phyloP scores from a whole-genome alignment of 2,797 vertebrate species.

The Anas georgica region DNA sequence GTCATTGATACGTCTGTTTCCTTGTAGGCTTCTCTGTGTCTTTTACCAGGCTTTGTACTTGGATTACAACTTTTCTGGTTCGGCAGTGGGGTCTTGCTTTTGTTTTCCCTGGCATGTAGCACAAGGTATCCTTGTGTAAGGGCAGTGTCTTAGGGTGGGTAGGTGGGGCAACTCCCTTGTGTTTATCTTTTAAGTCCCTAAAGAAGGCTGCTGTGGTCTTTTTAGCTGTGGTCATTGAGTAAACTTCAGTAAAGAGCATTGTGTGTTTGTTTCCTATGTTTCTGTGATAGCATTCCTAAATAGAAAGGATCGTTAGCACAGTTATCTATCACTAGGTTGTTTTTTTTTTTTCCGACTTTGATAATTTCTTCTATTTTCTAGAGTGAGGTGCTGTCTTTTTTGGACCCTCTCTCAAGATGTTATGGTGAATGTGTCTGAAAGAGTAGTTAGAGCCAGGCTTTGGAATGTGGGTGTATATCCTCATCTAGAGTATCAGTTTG shows the following conservation, averaged over 20 bases:
- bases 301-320: background rate
- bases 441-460: background rate
- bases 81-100: background rate
- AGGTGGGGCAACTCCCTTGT: background rate
- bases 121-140: background rate
- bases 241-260: background rate
- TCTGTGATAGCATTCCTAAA: background rate
- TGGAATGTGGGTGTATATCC: background rate
- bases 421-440: background rate
- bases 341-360: background rate
- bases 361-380: background rate
- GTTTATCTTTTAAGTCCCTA: background rate
- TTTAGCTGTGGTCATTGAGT: background rate
- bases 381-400: background rate
- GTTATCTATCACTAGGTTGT: background rate
- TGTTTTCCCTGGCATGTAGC: rapidly evolving
- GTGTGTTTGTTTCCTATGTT: background rate
- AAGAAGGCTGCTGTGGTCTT: background rate
- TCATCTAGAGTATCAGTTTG: background rate
- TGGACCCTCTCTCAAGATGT: background rate
- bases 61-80: background rate
- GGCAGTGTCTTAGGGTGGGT: background rate
- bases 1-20: background rate
- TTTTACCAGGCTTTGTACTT: background rate
- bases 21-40: background rate